Evolutionary conservation across 2,113 vertebrate species (phyloP), one percentile per base, ranked within the genome.

Genomic region (Aviceda subcristata): DNA sequence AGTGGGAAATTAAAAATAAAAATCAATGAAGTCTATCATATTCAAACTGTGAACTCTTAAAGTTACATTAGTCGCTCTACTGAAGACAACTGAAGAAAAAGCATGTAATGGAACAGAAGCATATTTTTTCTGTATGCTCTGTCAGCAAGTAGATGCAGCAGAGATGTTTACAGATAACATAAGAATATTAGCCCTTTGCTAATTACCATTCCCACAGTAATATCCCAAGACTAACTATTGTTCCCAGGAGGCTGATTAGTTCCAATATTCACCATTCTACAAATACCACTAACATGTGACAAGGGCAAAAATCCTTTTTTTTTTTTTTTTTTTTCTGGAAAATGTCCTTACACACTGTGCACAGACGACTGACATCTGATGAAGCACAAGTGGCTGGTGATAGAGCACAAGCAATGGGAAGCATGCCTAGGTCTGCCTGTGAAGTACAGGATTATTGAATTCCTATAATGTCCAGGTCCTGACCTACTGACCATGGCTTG

Each of bases 1-100:
- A 51, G 41, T 29, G 18, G 51, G 51, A 94, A 94, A 95, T 91
- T 27, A 83, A 88, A 94, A 95, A 53, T 45, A 84, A 95, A 94
- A 85, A 81, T 48, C 75, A 91, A 9, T 36, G 66, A 91, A 86
- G 71, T 48, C 26, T 60, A 38, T 50, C 1, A 0, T 38, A 91
- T 23, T 88, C 62, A 36, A 92, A 75, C 53, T 67, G 43, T 56
- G 67, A 92, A 64, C 30, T 32, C 53, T 45, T 86, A n/a, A 86
- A 88, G 26, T 87, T 72, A 38, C 29, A 75, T 94, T 76, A 94
- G 46, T 19, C 63, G 56, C 38, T 79, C 41, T 62, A 15, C 14
- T 67, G 43, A 88, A 79, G 57, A n/a, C 45, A 90, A 62, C 22
- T 23, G 27, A 94, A 94, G 60, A 46, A 90, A 92, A 86, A 55